Evolutionary conservation across 2,888 invertebrate species (phyloP), one percentile per base, ranked within the genome.

Genomic region (Ophion ellenae): DNA sequence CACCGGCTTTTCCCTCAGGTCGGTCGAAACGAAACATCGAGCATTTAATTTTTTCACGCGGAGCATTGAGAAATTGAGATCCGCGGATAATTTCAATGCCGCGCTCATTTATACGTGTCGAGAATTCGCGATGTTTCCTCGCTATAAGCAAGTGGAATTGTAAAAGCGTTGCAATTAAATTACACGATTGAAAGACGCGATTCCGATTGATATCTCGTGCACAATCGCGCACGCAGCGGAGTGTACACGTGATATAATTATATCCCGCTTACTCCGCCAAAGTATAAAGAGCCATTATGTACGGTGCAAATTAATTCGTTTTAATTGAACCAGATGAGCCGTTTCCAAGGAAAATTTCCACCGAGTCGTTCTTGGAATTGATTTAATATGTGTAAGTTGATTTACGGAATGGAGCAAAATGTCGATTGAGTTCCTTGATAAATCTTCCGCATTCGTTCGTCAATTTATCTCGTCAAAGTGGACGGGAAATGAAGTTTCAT

Each of bases 281-380:
- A 59, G 36, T 64, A 77, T 28, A 73, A 66, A 47, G 45, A 57
- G 28, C 63, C 69, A 79, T 80, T 75, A 76, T 64, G 32, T 45
- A 69, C 74, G 63, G 53, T 40, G 59, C 61, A 80, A 76, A 84
- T 80, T 20, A 66, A 80, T 79, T 70, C 45, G 40, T 53, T 53
- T 17, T 69, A 70, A 74, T 74, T 64, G 24, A 63, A 63, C 61
- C 32, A 24, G n/a, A 57, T 32, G 61, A 28, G 63, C 28, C 53
- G 28, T 24, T 73, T 80, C 63, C 40, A 70, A 67, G 57, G 45
- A 47, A n/a, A 40, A 40, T 11, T 28, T 36, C 36, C 36, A 5
- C 0, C 0, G 57, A 7, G 3, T 71, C n/a, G 9, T 9, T n/a
- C 59, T 2, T 20, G 32, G 36, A 36, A 73, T 17, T 9, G 9